Conservation (phyloP, 2,113 vertebrate genomes). For the Ceratotherium simum region DNA sequence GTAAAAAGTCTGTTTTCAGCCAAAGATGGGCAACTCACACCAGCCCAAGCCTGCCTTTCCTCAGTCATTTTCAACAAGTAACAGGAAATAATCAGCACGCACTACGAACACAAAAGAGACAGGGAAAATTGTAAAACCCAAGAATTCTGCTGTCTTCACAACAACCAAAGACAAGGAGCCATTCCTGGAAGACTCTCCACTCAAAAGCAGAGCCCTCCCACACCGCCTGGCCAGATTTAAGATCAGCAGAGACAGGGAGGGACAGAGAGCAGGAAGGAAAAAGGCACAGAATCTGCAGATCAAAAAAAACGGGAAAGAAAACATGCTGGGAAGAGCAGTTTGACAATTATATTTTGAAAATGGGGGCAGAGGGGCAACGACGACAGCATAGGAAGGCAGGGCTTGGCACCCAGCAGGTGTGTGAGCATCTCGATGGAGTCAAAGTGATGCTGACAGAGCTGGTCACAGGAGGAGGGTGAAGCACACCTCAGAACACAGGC, state of each 20-base stretch:
- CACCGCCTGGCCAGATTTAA: background rate
- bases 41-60: background rate
- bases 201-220: background rate
- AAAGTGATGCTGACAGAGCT: accelerated
- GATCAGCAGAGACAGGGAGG: background rate
- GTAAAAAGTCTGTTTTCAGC: background rate
- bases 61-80: too few species aligned
- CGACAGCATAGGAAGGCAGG: background rate
- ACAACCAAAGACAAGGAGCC: background rate
- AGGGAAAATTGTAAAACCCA: too few species aligned
- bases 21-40: background rate
- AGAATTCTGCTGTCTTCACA: background rate
- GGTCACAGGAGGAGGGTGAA: accelerated
- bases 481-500: background rate
- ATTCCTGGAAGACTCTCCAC: background rate
- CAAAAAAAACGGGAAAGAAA: background rate
- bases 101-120: background rate
- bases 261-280: background rate
- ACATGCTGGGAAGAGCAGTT: background rate
- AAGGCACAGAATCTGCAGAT: background rate
- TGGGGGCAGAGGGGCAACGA: too few species aligned
- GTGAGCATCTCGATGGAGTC: accelerated
- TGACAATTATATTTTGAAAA: background rate
- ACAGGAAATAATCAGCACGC: background rate
- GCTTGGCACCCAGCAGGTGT: accelerated